Percentiles rank a stretch among this genome's conserved stretches.
Evolutionary conservation across 2,797 vertebrate species (phyloP).

Genomic region (Girardinus metallicus): DNA sequence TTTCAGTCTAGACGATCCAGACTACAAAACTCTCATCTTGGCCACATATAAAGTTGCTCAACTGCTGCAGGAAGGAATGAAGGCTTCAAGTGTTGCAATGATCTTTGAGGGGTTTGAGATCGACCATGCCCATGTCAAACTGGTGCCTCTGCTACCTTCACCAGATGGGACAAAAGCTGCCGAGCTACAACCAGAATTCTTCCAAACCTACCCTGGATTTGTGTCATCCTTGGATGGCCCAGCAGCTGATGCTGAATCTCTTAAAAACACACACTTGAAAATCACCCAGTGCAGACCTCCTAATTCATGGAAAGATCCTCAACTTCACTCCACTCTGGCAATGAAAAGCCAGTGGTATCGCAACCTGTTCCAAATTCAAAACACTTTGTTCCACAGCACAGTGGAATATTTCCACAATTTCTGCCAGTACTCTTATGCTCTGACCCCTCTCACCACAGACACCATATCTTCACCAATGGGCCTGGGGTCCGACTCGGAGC

Average conservation of each 20-base stretch:
- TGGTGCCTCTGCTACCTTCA: slow-evolving; percentile 75
- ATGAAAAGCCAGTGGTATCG: slow-evolving; percentile 83
- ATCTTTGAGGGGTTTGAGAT: slow-evolving; percentile 84
- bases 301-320: slow-evolving; percentile 78
- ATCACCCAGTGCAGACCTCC: slow-evolving; percentile 74
- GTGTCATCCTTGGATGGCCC: slow-evolving; percentile 81
- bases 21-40: slow-evolving; percentile 76
- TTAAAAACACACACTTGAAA: slow-evolving; percentile 71
- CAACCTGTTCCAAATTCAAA: slow-evolving; percentile 83
- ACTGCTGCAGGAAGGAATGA: slow-evolving; percentile 75
- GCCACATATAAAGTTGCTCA: slow-evolving; percentile 75
- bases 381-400: slow-evolving; percentile 85
- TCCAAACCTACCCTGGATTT: slow-evolving; percentile 78
- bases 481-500: slow-evolving; percentile 84
- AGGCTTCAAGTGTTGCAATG: slow-evolving; percentile 73
- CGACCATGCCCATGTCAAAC: slow-evolving; percentile 82
- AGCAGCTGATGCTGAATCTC: slow-evolving; percentile 62
- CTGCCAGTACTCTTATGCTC: slow-evolving; percentile 79
- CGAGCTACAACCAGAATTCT: slow-evolving; percentile 59
- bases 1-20: slow-evolving; percentile 70
- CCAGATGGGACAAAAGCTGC: slow-evolving; percentile 43
- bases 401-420: slow-evolving; percentile 82
- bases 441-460: slow-evolving; percentile 85
- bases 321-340: slow-evolving; percentile 75
- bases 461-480: slow-evolving; percentile 87